phyloP scores from a whole-genome alignment of 2,888 invertebrate species.

The Euclidia mi region DNA sequence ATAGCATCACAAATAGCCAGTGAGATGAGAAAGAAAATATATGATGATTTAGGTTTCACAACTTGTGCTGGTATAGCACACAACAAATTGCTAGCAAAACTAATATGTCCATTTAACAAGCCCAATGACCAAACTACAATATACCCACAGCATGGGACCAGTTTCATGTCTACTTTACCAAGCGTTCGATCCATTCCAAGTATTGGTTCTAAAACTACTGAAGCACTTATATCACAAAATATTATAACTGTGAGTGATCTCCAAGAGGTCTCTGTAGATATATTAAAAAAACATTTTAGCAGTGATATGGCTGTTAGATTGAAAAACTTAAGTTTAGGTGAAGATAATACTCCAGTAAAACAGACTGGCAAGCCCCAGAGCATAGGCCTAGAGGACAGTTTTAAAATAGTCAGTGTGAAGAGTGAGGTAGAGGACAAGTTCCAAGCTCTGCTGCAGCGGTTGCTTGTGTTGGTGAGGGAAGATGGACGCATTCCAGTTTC shows the following conservation, averaged over 20 bases:
- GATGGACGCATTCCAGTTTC: constrained; percentile 95
- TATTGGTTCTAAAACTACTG: constrained; percentile 93
- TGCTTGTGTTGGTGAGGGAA: constrained; percentile 93
- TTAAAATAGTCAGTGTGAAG: constrained; percentile 92
- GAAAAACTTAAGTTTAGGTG: constrained; percentile 93
- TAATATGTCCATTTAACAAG: constrained; percentile 93
- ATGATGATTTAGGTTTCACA: constrained; percentile 92
- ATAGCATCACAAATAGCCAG: constrained; percentile 93
- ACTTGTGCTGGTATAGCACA: constrained; percentile 95
- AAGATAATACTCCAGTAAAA: constrained; percentile 93
- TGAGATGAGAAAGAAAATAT: constrained; percentile 93
- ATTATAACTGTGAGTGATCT: constrained; percentile 92
- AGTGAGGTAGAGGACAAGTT: constrained; percentile 94
- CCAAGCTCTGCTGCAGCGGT: constrained; percentile 91
- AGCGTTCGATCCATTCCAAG: constrained; percentile 92
- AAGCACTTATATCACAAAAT: constrained; percentile 91
- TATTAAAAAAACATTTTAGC: constrained; percentile 91
- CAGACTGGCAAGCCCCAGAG: constrained; percentile 94
- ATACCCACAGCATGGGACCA: constrained; percentile 92
- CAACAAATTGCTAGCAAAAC: constrained; percentile 95
- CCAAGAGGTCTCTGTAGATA: constrained; percentile 90
- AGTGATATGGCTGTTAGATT: constrained; percentile 92
- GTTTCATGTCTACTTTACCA: constrained; percentile 91
- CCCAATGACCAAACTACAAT: constrained; percentile 96
- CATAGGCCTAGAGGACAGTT: constrained; percentile 95